A percentile compares a stretch with the other conserved stretches of the same genome.
Conservation (phyloP, 2,888 invertebrate genomes). For the Drosophila longiperda region DNA sequence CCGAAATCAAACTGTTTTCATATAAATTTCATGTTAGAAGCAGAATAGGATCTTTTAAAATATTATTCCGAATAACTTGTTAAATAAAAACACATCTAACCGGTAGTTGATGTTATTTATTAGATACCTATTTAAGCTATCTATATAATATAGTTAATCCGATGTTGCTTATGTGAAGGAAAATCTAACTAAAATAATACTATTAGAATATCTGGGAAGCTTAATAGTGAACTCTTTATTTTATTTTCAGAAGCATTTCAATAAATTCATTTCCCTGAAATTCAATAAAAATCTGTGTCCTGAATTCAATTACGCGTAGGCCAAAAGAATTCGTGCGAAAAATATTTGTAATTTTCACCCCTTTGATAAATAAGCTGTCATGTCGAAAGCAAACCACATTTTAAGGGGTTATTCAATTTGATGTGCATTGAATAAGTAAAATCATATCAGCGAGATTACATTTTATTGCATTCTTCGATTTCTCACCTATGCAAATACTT, state of each 20-base stretch:
- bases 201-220: not conserved
- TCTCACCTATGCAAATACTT: slow-evolving; percentile 4
- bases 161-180: not conserved
- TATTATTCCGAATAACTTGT: not conserved
- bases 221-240: not conserved
- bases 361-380: slow-evolving; percentile 5
- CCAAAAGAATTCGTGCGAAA: slow-evolving; percentile 63
- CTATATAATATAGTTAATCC: not conserved
- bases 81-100: not conserved
- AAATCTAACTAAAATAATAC: not conserved
- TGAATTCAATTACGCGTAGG: slow-evolving; percentile 49
- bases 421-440: slow-evolving; percentile 31
- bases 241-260: slow-evolving; percentile 3
- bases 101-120: not conserved
- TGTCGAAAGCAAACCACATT: slow-evolving; percentile 25
- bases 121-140: not conserved
- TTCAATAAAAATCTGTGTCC: slow-evolving; percentile 31
- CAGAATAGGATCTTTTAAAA: not conserved
- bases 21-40: not conserved
- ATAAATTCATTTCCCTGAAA: slow-evolving; percentile 5
- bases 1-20: not conserved
- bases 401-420: slow-evolving; percentile 60
- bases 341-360: slow-evolving; percentile 59
- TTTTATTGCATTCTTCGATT: slow-evolving; percentile 33
- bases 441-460: slow-evolving; percentile 16